These are phyloP conservation scores for Ciconia boyciana DNA, from an alignment of 2,113 vertebrate genomes.

Conservation along the genomic window DNA sequence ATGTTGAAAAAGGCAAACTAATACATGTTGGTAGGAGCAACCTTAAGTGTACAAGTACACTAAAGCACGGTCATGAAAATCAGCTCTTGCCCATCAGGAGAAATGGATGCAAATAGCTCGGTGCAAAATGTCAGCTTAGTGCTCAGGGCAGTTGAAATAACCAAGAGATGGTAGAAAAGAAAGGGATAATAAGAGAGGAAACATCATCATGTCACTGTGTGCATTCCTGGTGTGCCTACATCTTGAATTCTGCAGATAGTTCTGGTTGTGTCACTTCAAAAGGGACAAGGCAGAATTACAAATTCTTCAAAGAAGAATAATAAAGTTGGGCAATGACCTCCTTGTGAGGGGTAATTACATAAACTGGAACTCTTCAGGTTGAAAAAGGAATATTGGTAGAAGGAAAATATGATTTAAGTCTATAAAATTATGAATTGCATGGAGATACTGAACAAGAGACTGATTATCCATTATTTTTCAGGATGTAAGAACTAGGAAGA, in stretches of 20 bases:
- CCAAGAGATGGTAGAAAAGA: not conserved
- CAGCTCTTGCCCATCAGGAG: not conserved
- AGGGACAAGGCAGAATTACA: not conserved
- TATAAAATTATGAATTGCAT: not conserved
- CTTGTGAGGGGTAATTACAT: not conserved
- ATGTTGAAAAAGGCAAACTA: not conserved
- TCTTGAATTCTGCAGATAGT: not conserved
- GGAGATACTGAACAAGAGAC: not conserved
- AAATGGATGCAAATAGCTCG: not conserved
- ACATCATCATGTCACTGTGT: not conserved
- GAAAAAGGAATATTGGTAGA: not conserved
- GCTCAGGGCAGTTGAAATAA: not conserved
- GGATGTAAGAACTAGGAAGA: not conserved
- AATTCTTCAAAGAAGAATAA: not conserved
- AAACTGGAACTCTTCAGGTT: not conserved
- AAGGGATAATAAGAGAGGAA: not conserved
- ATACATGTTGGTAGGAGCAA: not conserved
- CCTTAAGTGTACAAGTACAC: not conserved
- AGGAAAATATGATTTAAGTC: not conserved
- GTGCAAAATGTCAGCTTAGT: not conserved
- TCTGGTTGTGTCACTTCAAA: not conserved
- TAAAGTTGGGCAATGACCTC: not conserved
- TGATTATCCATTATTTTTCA: conserved; percentile 21
- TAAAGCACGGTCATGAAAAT: not conserved
- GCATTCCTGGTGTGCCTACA: not conserved